phyloP scores from a whole-genome alignment of 2,797 vertebrate species.

The Pyrocephalus nanus region DNA sequence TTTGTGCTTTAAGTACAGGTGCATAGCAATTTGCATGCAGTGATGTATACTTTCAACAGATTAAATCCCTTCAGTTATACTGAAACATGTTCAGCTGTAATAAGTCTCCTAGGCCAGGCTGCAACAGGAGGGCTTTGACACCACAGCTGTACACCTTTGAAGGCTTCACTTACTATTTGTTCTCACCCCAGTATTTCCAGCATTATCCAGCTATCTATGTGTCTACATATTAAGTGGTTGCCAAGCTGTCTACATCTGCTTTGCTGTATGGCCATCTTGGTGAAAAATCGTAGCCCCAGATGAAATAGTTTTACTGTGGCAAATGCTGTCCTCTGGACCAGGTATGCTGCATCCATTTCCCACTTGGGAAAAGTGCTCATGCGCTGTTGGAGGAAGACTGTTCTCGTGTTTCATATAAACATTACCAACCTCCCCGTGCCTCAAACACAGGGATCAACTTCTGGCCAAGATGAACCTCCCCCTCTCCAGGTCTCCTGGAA shows the following conservation, averaged over 20 bases:
- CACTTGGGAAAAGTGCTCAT: neutral
- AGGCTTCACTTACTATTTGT: neutral
- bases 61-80: neutral
- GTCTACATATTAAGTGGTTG: neutral
- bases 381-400: neutral
- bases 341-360: neutral
- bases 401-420: neutral
- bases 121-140: neutral
- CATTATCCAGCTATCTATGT: neutral
- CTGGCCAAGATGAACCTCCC: neutral
- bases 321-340: neutral
- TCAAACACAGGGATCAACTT: neutral
- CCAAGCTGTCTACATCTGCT: neutral
- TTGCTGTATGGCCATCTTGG: neutral
- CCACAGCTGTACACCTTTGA: neutral
- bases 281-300: neutral
- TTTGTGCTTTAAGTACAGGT: neutral
- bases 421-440: neutral
- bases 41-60: neutral
- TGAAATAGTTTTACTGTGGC: neutral
- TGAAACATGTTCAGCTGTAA: neutral
- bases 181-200: neutral
- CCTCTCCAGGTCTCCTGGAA: neutral
- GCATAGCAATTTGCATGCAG: neutral
- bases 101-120: neutral